Base-by-base conservation (phyloP, 2,888 invertebrate species). In the Cryptus armator region DNA sequence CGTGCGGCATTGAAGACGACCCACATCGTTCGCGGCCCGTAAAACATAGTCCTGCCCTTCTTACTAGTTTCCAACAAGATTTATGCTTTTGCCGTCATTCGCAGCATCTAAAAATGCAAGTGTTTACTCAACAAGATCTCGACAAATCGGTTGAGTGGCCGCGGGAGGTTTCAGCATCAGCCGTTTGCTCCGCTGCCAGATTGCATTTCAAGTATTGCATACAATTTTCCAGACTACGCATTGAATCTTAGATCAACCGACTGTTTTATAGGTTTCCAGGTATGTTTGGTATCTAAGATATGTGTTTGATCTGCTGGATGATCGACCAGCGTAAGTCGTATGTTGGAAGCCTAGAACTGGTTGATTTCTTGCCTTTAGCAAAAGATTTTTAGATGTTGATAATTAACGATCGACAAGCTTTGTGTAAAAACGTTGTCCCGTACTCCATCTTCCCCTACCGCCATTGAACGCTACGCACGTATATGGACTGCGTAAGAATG, bases 1-100 rank as follows among this genome's bases (percentile, higher is more conserved):
- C 44, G 44, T 72, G 44, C 44, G 56, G 44, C 72, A 72, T 72
- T 72, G 72, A 59, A 59, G 59, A 59, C 44, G 59, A 59, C 29
- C 59, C 59, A 44, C 56, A 72, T 72, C 56, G 6, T 59, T 44
- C 59, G 14, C 59, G 7, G 44, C 56, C 24, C 72, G 44, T 72
- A 44, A 1, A 72, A 32, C 53, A 12, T 7, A 37, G 16, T 6
- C 12, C 53, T 16, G 4, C 70, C 70, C 37, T 32, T 53, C 24
- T 51, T 44, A 24, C 59, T 46, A 29, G 46, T 72, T 44, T 29
- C 12, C 72, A 59, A 9, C n/a, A 59, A 51, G 70, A 70, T 70
- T 70, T 70, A 70, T 19, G 53, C 37, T 70, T 48, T 70, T 16
- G 9, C 53, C 16, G 19, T 16, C 37, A 37, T 53, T 70, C 44